A percentile compares a stretch with the other conserved stretches of the same genome.
These are phyloP conservation scores for Mythimna ferrago DNA, from an alignment of 2,888 invertebrate species.

Conservation along the genomic window DNA sequence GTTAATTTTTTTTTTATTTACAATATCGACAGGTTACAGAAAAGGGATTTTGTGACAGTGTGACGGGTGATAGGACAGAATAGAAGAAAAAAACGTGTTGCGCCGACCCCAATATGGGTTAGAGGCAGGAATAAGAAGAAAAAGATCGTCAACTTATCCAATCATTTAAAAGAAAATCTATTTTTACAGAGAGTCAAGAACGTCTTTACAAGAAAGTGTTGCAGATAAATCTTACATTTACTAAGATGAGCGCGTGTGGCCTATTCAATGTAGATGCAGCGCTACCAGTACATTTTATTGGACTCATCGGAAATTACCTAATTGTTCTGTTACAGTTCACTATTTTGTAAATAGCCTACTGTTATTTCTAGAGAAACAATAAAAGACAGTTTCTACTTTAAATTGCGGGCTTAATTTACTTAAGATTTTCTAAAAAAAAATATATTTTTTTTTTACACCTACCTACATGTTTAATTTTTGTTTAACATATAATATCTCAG, in stretches of 20 bases:
- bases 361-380: neutral
- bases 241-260: neutral
- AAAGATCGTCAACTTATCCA: too few relatives aligned
- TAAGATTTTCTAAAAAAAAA: too few relatives aligned
- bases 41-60: too few relatives aligned
- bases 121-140: too few relatives aligned
- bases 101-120: too few relatives aligned
- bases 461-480: too few relatives aligned
- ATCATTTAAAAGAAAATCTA: neutral
- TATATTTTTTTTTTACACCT: too few relatives aligned
- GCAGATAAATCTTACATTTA: neutral
- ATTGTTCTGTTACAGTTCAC: neutral
- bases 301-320: neutral
- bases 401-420: neutral
- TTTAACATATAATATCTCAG: too few relatives aligned
- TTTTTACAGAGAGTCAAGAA: neutral
- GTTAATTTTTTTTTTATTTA: too few relatives aligned
- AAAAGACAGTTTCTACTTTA: neutral
- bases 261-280: neutral
- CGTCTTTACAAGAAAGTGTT: neutral
- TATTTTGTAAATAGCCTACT: neutral
- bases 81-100: too few relatives aligned
- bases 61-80: too few relatives aligned
- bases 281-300: neutral
- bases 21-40: too few relatives aligned